Conservation (phyloP, 1,140 invertebrate species). For the Nymphalis io region DNA sequence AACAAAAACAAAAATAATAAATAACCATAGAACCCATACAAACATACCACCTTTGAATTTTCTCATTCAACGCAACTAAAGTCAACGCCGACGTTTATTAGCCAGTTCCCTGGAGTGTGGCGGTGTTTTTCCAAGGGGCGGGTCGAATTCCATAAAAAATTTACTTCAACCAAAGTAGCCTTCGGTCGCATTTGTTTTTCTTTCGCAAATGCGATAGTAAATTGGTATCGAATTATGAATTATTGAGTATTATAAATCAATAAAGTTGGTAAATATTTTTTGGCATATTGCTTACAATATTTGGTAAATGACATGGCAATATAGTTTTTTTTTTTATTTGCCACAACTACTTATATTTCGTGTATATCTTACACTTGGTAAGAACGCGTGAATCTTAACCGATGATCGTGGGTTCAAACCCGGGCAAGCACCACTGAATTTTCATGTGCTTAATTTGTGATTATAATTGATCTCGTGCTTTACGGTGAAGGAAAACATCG, state of each 20-base stretch:
- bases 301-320: background rate
- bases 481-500: too few relatives aligned
- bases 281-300: background rate
- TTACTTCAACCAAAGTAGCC: constrained; percentile 60
- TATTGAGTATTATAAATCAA: constrained; percentile 31
- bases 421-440: too few relatives aligned
- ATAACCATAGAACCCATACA: background rate
- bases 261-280: background rate
- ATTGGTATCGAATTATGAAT: constrained; percentile 48
- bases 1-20: background rate
- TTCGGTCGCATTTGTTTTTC: constrained; percentile 55
- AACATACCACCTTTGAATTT: constrained; percentile 31
- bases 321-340: too few relatives aligned
- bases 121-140: constrained; percentile 69
- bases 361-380: too few relatives aligned
- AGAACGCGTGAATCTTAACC: too few relatives aligned
- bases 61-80: background rate
- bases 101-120: constrained; percentile 55
- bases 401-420: too few relatives aligned
- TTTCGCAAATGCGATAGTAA: constrained; percentile 31
- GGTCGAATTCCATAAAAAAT: constrained; percentile 69
- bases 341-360: too few relatives aligned
- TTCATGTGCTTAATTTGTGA: too few relatives aligned
- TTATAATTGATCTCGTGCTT: too few relatives aligned
- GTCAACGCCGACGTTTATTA: constrained; percentile 61